Base-by-base conservation (phyloP, 2,113 vertebrate species). In the Coturnix japonica region DNA sequence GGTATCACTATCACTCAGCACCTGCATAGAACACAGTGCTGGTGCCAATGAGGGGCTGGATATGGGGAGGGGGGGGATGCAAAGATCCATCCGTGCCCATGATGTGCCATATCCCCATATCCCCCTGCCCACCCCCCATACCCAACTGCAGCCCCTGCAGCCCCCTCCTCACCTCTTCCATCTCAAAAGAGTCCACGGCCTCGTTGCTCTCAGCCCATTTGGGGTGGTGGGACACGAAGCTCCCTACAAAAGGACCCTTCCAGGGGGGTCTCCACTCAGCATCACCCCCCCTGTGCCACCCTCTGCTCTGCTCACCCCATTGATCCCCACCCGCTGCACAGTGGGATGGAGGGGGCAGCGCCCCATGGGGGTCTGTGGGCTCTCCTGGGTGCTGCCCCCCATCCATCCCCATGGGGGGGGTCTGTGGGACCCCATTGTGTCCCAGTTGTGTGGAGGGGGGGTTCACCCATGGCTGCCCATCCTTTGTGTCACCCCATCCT, bases 131-230 rank as follows among this genome's bases (percentile, higher is more conserved):
- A 19, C 56, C 12, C 56, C 19, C 4, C 26, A n/a, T 3, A 1
- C 39, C 56, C 56, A 11, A 20, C 56, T 20, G 33, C 7, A 7
- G 13, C 13, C 12, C 7, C 7, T 3, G 3, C 16, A 37, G 15
- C 43, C 3, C 17, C 20, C 85, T 93, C 85, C 94, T 74, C 96
- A 98, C 98, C 98, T 98, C 97, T 69, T 98, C 98, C 61, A 98
- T 89, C 86, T 98, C 97, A 39, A 98, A 98, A 49, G 97, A 97
- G 72, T 97, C 98, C 35, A 46, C 89, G 2, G 8, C 47, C 94
- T 93, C 87, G 89, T 91, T 11, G 94, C 31, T 79, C 67, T 51
- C 71, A 3, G n/a, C 28, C 41, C 56, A 15, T 35, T 19, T 4
- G 3, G 30, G 20, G 4, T 2, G 17, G 10, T 25, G 78, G 41